Percentiles rank a stretch among this genome's conserved stretches.
These are phyloP conservation scores for Sebastes taczanowskii DNA, from an alignment of 2,797 vertebrate genomes.

Conservation along the genomic window DNA sequence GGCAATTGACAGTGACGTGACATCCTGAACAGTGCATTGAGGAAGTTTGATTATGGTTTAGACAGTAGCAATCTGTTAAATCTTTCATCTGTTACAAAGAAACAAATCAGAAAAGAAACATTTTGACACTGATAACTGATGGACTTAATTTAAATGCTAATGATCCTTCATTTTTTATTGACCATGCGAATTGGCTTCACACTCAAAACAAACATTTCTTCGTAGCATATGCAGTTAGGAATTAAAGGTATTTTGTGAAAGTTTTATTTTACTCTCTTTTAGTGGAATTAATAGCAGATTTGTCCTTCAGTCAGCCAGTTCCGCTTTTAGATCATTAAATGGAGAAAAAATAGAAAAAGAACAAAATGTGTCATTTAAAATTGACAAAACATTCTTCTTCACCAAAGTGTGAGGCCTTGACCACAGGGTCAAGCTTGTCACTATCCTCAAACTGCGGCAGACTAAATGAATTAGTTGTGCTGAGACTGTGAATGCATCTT, in stretches of 20 bases:
- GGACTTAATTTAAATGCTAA: slow-evolving; percentile 13
- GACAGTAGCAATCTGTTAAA: neutral
- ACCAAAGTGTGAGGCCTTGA: neutral
- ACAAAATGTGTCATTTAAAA: neutral
- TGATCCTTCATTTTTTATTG: neutral
- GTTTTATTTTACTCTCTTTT: neutral
- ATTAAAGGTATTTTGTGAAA: neutral
- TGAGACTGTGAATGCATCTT: neutral
- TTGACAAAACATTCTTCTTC: neutral
- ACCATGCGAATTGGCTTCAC: neutral
- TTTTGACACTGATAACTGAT: slow-evolving; percentile 6
- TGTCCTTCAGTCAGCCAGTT: neutral
- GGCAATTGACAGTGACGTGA: neutral
- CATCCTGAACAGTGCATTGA: neutral
- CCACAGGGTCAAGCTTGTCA: neutral
- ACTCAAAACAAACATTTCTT: neutral
- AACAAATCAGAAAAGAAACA: neutral
- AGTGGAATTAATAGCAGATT: neutral
- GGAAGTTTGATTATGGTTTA: neutral
- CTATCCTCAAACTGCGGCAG: neutral
- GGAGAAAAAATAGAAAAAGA: neutral
- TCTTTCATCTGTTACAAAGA: neutral
- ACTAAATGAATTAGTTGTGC: neutral
- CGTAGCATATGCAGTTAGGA: neutral
- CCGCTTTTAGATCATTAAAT: neutral